Evolutionary conservation across 2,888 invertebrate genomes (phyloP).

Genomic region (Pharmacophagus antenor): DNA sequence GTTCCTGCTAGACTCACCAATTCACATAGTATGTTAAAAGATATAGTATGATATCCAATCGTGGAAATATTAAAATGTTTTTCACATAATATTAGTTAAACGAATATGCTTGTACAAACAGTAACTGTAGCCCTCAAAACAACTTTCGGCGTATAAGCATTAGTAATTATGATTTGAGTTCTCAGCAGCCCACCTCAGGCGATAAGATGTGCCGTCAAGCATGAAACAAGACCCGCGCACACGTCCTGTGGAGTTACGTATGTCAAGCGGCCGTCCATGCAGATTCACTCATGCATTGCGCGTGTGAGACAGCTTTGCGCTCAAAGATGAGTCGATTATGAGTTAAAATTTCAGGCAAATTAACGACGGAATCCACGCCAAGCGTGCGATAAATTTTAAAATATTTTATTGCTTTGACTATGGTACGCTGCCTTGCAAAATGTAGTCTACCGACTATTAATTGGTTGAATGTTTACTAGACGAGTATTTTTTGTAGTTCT

Average conservation of each 20-base stretch:
- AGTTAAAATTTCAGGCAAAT: constrained; percentile 28
- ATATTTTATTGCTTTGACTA: constrained; percentile 2
- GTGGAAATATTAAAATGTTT: not conserved
- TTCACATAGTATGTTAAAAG: too few species aligned
- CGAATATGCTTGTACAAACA: not conserved
- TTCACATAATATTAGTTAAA: too few species aligned
- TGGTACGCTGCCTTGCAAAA: too few species aligned
- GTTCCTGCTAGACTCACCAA: too few species aligned
- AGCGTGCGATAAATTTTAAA: constrained; percentile 2
- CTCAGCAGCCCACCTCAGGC: constrained; percentile 63
- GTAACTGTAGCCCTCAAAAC: constrained; percentile 39
- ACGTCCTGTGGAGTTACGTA: constrained; percentile 46
- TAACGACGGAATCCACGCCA: constrained; percentile 5
- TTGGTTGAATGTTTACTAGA: too few species aligned
- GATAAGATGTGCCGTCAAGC: constrained; percentile 75
- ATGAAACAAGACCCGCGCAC: constrained; percentile 74
- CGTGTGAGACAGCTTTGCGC: constrained; percentile 38
- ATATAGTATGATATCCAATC: too few species aligned
- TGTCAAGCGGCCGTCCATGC: constrained; percentile 57
- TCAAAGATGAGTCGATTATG: constrained; percentile 30
- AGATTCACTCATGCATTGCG: constrained; percentile 64
- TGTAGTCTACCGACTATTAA: too few species aligned
- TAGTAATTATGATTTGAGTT: constrained; percentile 75
- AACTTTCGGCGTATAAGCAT: constrained; percentile 67
- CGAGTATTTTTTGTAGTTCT: too few species aligned